Conservation (phyloP, 2,888 invertebrate species). For the Lycophotia porphyrea region DNA sequence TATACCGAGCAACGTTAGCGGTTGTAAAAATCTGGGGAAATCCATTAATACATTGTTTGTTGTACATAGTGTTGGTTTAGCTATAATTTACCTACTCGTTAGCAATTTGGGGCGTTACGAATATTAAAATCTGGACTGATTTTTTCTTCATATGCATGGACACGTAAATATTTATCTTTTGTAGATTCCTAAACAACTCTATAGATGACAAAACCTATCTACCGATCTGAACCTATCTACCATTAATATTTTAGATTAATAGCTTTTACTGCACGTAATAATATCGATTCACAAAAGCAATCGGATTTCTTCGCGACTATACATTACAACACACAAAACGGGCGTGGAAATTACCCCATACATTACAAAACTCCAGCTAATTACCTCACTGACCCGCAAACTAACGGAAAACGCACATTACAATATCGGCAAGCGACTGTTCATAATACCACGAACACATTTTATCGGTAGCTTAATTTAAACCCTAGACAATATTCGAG, state of each 20-base stretch:
- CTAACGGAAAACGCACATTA: conserved; percentile 39
- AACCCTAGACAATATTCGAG: conserved; percentile 56
- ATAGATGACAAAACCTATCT: too few relatives aligned
- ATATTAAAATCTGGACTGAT: background rate
- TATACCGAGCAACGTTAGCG: conserved; percentile 56
- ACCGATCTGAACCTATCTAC: too few relatives aligned
- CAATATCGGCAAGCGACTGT: conserved; percentile 19
- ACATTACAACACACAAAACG: conserved; percentile 17
- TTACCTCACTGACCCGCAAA: conserved; percentile 16
- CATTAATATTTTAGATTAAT: too few relatives aligned
- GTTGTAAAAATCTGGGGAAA: conserved; percentile 64
- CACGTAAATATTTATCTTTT: background rate
- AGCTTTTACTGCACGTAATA: background rate
- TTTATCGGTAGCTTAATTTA: conserved; percentile 53
- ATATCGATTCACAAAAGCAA: background rate
- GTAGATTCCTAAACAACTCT: background rate
- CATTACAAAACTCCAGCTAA: conserved; percentile 29
- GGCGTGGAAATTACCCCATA: conserved; percentile 13
- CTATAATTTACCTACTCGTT: conserved; percentile 56
- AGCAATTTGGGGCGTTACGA: conserved; percentile 33
- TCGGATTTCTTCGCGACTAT: background rate
- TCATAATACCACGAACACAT: conserved; percentile 22
- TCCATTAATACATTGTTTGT: conserved; percentile 62
- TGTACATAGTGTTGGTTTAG: conserved; percentile 61
- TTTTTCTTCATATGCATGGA: background rate